phyloP scores from a whole-genome alignment of 2,888 invertebrate species.

The Drosophila crucigera region DNA sequence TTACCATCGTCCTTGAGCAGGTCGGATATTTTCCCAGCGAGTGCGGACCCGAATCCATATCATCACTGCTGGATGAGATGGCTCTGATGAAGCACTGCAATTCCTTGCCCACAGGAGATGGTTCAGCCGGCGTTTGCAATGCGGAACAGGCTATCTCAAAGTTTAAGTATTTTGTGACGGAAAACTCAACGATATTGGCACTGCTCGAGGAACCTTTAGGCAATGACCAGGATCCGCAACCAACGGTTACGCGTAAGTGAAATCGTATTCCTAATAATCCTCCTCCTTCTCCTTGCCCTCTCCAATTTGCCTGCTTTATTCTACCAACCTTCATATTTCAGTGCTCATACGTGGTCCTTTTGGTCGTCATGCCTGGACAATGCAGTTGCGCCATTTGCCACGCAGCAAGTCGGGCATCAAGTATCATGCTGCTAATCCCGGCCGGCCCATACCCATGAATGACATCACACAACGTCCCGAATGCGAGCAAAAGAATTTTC shows the following conservation, averaged over 20 bases:
- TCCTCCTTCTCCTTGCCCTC: not conserved
- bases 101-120: slow-evolving; percentile 86
- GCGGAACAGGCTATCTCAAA: slow-evolving; percentile 88
- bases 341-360: slow-evolving; percentile 96
- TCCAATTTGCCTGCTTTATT: not conserved
- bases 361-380: slow-evolving; percentile 97
- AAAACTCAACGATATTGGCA: slow-evolving; percentile 95
- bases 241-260: slow-evolving; percentile 90
- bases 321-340: slow-evolving; percentile 63
- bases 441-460: slow-evolving; percentile 91
- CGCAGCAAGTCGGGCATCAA: slow-evolving; percentile 91
- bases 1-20: slow-evolving; percentile 96
- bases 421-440: slow-evolving; percentile 87
- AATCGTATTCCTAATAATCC: not conserved
- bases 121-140: slow-evolving; percentile 57
- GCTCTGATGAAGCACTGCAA: slow-evolving; percentile 92
- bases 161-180: slow-evolving; percentile 95
- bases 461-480: slow-evolving; percentile 89
- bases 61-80: slow-evolving; percentile 95
- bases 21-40: slow-evolving; percentile 94
- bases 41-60: slow-evolving; percentile 93
- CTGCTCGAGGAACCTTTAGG: slow-evolving; percentile 96
- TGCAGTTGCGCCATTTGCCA: slow-evolving; percentile 94
- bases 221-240: slow-evolving; percentile 97
- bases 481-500: slow-evolving; percentile 91